Evolutionary conservation across 2,113 vertebrate species (phyloP).

Genomic region (Empidonax alnorum): DNA sequence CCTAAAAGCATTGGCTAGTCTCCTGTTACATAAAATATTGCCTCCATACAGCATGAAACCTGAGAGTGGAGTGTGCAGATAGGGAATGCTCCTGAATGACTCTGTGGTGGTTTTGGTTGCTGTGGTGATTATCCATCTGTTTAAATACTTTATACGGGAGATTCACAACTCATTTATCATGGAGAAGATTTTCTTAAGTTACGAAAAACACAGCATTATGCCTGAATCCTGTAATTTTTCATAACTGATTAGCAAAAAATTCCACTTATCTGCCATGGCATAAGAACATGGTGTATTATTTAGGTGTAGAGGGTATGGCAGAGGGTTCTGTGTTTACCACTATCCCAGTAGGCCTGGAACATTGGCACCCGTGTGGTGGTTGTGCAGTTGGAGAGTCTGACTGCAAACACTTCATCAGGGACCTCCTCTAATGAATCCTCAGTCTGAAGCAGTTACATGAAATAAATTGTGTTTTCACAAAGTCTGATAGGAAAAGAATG

Average conservation of each 20-base stretch:
- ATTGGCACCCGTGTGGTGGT: fast-evolving
- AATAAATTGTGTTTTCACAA: neutral
- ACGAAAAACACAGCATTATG: neutral
- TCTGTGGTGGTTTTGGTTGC: constrained; percentile 46
- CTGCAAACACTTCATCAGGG: neutral
- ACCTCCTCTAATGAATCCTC: neutral
- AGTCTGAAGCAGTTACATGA: neutral
- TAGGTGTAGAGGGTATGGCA: neutral
- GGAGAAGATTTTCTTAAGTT: neutral
- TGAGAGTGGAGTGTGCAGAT: neutral
- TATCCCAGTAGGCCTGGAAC: neutral
- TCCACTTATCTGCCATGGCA: neutral
- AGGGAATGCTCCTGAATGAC: neutral
- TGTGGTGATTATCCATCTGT: constrained; percentile 61
- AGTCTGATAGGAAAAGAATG: neutral
- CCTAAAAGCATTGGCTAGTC: neutral
- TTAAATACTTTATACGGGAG: constrained; percentile 28
- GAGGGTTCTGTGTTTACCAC: neutral
- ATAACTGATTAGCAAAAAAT: neutral
- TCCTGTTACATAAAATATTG: constrained; percentile 5
- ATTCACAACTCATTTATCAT: neutral
- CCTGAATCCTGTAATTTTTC: neutral
- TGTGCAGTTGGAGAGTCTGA: neutral
- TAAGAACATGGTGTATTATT: neutral
- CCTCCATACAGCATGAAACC: neutral